Conservation (phyloP, 2,797 vertebrate genomes). For the Propithecus perrieri region DNA sequence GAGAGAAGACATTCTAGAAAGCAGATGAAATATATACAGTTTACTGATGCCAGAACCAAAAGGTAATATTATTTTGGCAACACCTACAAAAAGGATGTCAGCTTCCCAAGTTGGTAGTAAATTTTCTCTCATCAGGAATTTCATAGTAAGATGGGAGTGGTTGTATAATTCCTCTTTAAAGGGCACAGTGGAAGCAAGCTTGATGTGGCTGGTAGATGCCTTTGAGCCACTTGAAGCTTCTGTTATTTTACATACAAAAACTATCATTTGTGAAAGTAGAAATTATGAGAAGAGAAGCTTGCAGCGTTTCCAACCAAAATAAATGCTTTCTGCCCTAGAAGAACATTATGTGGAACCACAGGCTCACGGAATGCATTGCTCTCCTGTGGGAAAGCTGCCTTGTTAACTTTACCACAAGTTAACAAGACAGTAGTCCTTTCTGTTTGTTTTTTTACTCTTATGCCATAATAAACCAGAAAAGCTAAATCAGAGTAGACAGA, state of each 20-base stretch:
- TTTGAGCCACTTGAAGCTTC: neutral
- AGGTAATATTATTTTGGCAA: neutral
- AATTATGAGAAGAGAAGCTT: neutral
- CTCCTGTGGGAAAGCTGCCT: neutral
- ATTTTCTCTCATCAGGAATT: neutral
- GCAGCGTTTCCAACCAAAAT: constrained; percentile 23
- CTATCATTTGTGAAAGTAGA: neutral
- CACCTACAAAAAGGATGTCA: neutral
- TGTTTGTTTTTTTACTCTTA: neutral
- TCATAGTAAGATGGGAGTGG: neutral
- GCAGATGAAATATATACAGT: neutral
- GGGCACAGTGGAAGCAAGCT: neutral
- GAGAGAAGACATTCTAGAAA: neutral
- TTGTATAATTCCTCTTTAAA: neutral
- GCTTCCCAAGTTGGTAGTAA: neutral
- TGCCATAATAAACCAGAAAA: neutral
- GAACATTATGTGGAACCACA: neutral
- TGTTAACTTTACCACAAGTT: neutral
- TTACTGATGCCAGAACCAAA: neutral
- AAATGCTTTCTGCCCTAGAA: neutral
- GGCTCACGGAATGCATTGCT: neutral
- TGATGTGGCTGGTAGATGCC: neutral
- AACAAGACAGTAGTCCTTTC: neutral
- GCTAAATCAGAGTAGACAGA: neutral
- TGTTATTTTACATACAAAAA: neutral